Percentiles rank a stretch among this genome's conserved stretches.
Evolutionary conservation across 2,888 invertebrate genomes (phyloP).

Genomic region (Hololepta plana): DNA sequence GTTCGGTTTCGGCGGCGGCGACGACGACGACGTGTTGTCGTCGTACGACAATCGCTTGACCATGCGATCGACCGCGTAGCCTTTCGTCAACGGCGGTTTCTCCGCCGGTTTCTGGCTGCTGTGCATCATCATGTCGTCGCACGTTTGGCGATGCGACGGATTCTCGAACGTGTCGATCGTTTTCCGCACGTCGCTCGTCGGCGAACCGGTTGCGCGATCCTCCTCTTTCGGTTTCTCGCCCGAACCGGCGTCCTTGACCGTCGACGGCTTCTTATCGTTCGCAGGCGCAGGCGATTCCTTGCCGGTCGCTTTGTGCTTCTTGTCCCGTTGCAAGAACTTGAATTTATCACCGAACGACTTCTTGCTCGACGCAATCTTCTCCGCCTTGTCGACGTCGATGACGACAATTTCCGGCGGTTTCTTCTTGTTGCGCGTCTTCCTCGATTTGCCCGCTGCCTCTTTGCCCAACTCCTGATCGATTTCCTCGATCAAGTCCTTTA

Average conservation of each 20-base stretch:
- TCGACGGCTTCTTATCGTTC: slow-evolving; percentile 18
- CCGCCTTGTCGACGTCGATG: slow-evolving; percentile 25
- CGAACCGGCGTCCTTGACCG: slow-evolving; percentile 14
- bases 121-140: slow-evolving; percentile 41
- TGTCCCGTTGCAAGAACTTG: slow-evolving; percentile 7
- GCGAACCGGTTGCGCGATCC: slow-evolving; percentile 1
- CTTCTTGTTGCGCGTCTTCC: slow-evolving; percentile 12
- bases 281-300: slow-evolving; percentile 8
- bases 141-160: slow-evolving; percentile 8
- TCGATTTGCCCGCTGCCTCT: no score
- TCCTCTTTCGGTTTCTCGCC: slow-evolving; percentile 20
- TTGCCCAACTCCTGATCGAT: slow-evolving; percentile 20
- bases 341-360: slow-evolving; percentile 8
- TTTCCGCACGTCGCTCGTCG: slow-evolving; percentile 5
- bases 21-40: slow-evolving; percentile 42
- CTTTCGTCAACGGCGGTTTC: slow-evolving; percentile 49
- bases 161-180: slow-evolving; percentile 9
- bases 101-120: slow-evolving; percentile 54
- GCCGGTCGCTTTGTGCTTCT: slow-evolving; percentile 10
- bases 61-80: slow-evolving; percentile 57
- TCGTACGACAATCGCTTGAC: slow-evolving; percentile 58
- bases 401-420: slow-evolving; percentile 19
- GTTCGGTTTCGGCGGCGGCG: slow-evolving; percentile 38
- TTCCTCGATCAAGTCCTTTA: slow-evolving; percentile 23
- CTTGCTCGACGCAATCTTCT: slow-evolving; percentile 18